Conservation (phyloP, 2,888 invertebrate genomes). For the Alentia gelatinosa region DNA sequence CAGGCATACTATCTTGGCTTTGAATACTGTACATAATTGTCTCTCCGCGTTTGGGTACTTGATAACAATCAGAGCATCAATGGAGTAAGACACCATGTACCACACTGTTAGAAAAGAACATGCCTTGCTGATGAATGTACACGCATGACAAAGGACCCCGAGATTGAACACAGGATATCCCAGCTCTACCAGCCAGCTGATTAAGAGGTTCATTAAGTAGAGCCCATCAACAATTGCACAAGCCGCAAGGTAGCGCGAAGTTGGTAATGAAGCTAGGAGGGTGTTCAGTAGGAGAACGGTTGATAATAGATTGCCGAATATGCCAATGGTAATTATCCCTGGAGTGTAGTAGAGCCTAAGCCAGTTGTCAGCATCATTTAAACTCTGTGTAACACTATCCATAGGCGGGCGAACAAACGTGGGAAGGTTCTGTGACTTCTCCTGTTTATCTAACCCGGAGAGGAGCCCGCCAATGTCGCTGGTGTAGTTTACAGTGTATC, state of each 20-base stretch:
- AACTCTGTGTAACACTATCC: background rate
- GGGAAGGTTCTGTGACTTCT: background rate
- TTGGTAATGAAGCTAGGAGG: background rate
- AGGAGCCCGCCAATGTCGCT: too few species aligned
- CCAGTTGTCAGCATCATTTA: background rate
- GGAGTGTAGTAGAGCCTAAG: slow-evolving; percentile 38
- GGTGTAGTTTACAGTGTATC: too few species aligned
- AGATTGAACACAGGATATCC: background rate
- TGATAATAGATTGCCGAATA: slow-evolving; percentile 7
- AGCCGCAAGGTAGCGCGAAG: slow-evolving; percentile 21
- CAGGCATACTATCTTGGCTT: slow-evolving; percentile 41
- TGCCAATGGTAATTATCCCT: background rate
- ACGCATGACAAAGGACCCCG: slow-evolving; percentile 9
- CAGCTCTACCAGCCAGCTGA: slow-evolving; percentile 38
- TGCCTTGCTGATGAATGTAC: slow-evolving; percentile 18
- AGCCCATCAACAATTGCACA: background rate
- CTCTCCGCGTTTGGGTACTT: slow-evolving; percentile 5
- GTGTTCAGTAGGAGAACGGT: background rate
- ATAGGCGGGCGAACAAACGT: background rate
- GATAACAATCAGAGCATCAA: background rate
- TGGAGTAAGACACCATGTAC: slow-evolving; percentile 41
- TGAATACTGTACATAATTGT: slow-evolving; percentile 22
- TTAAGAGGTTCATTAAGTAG: background rate
- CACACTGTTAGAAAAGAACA: slow-evolving; percentile 32
- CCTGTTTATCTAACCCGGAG: background rate